Evolutionary conservation across 1,140 invertebrate genomes (phyloP), one percentile per base, ranked within the genome.

Genomic region (Drosophila bipectinata): DNA sequence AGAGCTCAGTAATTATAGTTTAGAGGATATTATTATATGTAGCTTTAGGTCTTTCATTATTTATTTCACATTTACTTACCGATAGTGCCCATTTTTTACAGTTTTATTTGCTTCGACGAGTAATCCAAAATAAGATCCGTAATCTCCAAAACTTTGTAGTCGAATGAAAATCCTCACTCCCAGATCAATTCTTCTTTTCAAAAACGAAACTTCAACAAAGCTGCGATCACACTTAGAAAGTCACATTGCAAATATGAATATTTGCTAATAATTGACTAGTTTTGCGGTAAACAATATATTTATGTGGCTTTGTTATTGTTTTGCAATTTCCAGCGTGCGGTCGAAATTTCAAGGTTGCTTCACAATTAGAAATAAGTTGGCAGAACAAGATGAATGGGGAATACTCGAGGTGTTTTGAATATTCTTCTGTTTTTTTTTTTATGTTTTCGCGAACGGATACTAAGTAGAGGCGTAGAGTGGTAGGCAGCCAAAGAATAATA

Each of bases 171-270:
- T 24, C 24, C 18, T 10, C 28, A 30, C 24, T 21, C 39, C n/a
- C n/a, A 14, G 24, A 58, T 8, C 39, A 39, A 47, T 32, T 54
- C 26, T 34, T 37, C 3, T n/a, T 66, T 14, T 53, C 54, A 55
- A 59, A 76, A 71, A 84, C 72, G 57, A 66, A 84, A 69, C 39
- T 59, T 71, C 32, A 51, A 66, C 56, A 60, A 52, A 64, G 52
- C 67, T 45, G 52, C 54, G 60, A 21, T 72, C 57, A 67, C 81
- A 87, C 82, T 87, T 72, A 48, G 39, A 75, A 60, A 85, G 83
- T 85, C 82, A 85, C 82, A 85, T 85, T 85, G 83, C 82, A 85
- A 87, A 67, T 57, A 21, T 47, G 56, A 21, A 45, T 24, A 58
- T 30, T 32, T 30, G 73, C 56, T 32, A 26, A 52, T 67, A 82